Evolutionary conservation across 2,888 invertebrate species (phyloP).

Genomic region (Tiliacea aurago): DNA sequence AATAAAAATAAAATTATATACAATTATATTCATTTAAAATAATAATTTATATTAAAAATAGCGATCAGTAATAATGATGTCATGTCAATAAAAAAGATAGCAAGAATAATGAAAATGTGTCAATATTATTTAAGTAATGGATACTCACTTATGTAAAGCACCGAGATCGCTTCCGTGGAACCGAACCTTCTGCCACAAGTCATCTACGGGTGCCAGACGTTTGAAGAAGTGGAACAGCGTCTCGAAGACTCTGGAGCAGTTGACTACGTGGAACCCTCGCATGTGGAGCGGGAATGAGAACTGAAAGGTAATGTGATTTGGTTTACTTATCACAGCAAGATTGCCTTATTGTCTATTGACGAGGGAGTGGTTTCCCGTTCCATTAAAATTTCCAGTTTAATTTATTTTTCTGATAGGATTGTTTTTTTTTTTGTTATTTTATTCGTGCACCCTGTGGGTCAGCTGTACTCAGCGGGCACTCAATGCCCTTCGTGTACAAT

Average conservation of each 20-base stretch:
- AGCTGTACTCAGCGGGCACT: no score
- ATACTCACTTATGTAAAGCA: slow-evolving; percentile 80
- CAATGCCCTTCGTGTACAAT: no score
- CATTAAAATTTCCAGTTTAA: no score
- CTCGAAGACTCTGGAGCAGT: slow-evolving; percentile 95
- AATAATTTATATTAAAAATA: no score
- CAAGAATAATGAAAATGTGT: no score
- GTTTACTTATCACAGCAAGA: not conserved
- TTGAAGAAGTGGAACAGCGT: slow-evolving; percentile 93
- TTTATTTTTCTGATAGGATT: not conserved
- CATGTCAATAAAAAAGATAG: no score
- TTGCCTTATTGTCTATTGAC: not conserved
- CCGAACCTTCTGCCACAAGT: slow-evolving; percentile 90
- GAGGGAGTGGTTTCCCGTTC: not conserved
- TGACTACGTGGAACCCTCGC: slow-evolving; percentile 93
- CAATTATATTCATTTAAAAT: no score
- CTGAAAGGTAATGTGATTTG: slow-evolving; percentile 78
- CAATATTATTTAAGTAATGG: no score
- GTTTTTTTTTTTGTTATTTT: no score
- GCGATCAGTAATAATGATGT: no score
- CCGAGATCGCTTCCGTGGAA: slow-evolving; percentile 83
- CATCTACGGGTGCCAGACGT: slow-evolving; percentile 92
- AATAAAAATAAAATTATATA: no score
- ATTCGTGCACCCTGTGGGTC: no score
- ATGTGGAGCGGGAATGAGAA: slow-evolving; percentile 93